A percentile compares a stretch with the other conserved stretches of the same genome.
phyloP scores from a whole-genome alignment of 2,113 vertebrate genomes.

The Prolemur simus region DNA sequence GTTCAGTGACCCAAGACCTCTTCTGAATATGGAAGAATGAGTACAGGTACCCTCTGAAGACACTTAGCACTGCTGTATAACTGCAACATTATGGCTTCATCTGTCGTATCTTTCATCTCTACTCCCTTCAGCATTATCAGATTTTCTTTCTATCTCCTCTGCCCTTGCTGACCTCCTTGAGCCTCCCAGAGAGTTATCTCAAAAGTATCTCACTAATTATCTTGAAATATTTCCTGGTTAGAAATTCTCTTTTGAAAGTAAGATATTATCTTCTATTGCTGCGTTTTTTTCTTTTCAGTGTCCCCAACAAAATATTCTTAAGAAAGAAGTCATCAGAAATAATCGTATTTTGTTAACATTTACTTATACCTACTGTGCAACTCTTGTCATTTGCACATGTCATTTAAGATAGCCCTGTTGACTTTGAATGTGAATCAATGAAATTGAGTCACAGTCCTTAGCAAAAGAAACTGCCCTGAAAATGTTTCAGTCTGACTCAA shows the following conservation, averaged over 20 bases:
- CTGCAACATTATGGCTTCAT: background rate
- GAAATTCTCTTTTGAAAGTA: constrained; percentile 48
- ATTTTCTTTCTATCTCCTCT: constrained; percentile 7
- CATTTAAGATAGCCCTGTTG: background rate
- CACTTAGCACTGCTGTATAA: constrained; percentile 13
- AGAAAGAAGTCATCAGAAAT: constrained; percentile 16
- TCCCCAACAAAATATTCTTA: background rate
- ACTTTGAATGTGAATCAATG: background rate
- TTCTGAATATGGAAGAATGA: background rate
- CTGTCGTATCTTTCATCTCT: constrained; percentile 32
- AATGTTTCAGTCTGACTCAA: constrained; percentile 16
- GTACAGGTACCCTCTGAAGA: background rate
- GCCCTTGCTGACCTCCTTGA: background rate
- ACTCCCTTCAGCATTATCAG: background rate
- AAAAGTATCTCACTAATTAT: constrained; percentile 58
- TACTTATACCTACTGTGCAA: background rate
- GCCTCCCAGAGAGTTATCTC: background rate
- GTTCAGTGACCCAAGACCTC: background rate
- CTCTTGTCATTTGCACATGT: background rate
- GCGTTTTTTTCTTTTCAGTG: background rate
- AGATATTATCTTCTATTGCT: background rate
- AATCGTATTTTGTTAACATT: background rate
- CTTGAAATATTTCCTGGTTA: constrained; percentile 38
- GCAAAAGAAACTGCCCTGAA: background rate
- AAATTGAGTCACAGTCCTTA: background rate